Conservation (phyloP, 2,888 invertebrate species). For the Thera britannica region DNA sequence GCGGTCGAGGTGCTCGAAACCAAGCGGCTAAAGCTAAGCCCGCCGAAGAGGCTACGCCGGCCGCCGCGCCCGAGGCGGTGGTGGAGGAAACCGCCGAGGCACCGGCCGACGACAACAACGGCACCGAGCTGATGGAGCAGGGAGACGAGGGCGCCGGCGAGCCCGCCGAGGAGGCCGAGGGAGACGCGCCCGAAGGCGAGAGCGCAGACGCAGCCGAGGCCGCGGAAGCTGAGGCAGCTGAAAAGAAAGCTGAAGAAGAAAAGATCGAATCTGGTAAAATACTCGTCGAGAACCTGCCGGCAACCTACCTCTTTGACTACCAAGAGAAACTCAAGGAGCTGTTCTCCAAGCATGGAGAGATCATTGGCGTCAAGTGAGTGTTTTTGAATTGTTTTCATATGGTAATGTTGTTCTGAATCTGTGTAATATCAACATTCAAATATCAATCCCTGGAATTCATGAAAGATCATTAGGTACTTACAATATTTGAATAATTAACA, state of each 20-base stretch:
- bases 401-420: slow-evolving; percentile 38
- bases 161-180: slow-evolving; percentile 42
- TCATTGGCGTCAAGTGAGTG: slow-evolving; percentile 74
- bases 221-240: slow-evolving; percentile 52
- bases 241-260: slow-evolving; percentile 68
- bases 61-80: slow-evolving; percentile 56
- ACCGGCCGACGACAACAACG: slow-evolving; percentile 68
- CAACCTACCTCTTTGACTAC: slow-evolving; percentile 78
- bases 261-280: slow-evolving; percentile 81
- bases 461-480: slow-evolving; percentile 34
- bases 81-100: slow-evolving; percentile 57
- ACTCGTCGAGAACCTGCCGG: slow-evolving; percentile 77
- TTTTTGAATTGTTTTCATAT: slow-evolving; percentile 32
- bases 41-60: slow-evolving; percentile 53
- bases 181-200: slow-evolving; percentile 45
- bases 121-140: slow-evolving; percentile 57
- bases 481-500: slow-evolving; percentile 31
- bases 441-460: slow-evolving; percentile 70
- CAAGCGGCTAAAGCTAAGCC: slow-evolving; percentile 71
- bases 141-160: slow-evolving; percentile 46
- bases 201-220: slow-evolving; percentile 50
- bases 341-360: slow-evolving; percentile 79
- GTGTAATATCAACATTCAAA: slow-evolving; percentile 77
- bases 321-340: slow-evolving; percentile 81
- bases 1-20: slow-evolving; percentile 76